Evolutionary conservation across 1,140 invertebrate species (phyloP), one percentile per base, ranked within the genome.

Genomic region (Holotrichia oblita): DNA sequence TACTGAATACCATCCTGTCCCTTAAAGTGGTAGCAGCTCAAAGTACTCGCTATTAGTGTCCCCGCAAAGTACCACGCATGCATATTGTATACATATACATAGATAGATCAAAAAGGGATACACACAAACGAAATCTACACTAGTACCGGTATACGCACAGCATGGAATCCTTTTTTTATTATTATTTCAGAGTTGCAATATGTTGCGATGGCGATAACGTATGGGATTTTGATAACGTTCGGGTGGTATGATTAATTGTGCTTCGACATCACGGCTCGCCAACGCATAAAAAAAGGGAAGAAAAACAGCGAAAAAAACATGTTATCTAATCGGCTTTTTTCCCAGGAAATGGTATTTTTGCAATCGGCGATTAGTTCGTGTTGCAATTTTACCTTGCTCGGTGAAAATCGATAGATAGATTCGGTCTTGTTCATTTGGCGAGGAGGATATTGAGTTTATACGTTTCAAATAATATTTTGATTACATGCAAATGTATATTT

Each of bases 201-300:
- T 74, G 73, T 74, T 74, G 12, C 73, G 61, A 27, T 27, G 22
- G 61, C 61, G 61, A 69, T 69, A 69, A 69, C 61, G 61, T 69
- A 69, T 24, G 22, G 61, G 61, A 69, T 69, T 69, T 69, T 34
- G 61, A 69, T 69, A 69, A 69, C 20, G 61, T 69, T 69, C 61
- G 22, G 61, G 12, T 69, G 22, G 61, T 34, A 34, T 69, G 61
- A 69, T 69, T 69, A 69, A 69, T 69, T 20, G 61, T 34, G 27
- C 27, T 34, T 34, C 27, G 27, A 34, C 27, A 34, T 34, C 27
- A 34, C 4, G 22, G 22, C 61, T 17, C 61, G 22, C 10, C 61
- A 34, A 69, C 12, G 27, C 61, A 27, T n/a, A 20, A 34, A 34
- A 24, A 34, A 69, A 69, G 20, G 7, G 61, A 69, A 69, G 9